Conservation (phyloP, 2,888 invertebrate species). For the Zygaena filipendulae region DNA sequence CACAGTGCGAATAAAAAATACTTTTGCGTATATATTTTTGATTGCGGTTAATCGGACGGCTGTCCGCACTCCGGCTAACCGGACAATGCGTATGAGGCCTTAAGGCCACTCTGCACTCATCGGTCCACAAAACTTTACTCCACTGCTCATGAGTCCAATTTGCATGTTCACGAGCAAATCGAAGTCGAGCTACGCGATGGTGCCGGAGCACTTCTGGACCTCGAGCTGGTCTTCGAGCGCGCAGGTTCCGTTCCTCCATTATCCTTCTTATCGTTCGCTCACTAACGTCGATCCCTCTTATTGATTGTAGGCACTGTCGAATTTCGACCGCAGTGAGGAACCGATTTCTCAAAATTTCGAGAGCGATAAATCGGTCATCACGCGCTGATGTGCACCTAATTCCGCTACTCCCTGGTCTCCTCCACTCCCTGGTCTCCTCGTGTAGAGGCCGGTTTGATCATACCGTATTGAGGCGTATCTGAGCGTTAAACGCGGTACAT, state of each 20-base stretch:
- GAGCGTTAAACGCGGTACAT: conserved; percentile 9
- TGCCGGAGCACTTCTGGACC: too few relatives aligned
- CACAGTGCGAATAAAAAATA: conserved; percentile 13
- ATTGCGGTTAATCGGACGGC: conserved; percentile 4
- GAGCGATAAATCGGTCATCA: conserved; percentile 12
- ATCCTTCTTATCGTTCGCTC: conserved; percentile 14
- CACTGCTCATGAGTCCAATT: conserved; percentile 11
- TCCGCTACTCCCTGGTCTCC: conserved; percentile 11
- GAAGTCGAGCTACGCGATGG: too few relatives aligned
- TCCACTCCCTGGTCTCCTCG: conserved; percentile 8
- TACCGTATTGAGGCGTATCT: conserved; percentile 2
- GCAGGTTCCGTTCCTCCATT: conserved; percentile 13
- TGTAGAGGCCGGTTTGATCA: too few relatives aligned
- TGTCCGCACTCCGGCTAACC: too few relatives aligned
- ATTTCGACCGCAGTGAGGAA: conserved; percentile 5
- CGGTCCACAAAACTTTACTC: conserved; percentile 7
- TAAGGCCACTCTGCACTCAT: too few relatives aligned
- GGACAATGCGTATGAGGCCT: conserved; percentile 4
- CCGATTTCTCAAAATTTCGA: conserved; percentile 1
- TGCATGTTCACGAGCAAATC: too few relatives aligned
- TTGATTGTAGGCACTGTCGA: conserved; percentile 7
- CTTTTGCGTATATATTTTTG: conserved; percentile 10
- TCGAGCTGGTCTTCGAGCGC: too few relatives aligned
- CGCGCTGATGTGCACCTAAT: conserved; percentile 12
- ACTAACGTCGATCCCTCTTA: conserved; percentile 10